Percentiles rank a stretch among this genome's conserved stretches.
Evolutionary conservation across 2,797 vertebrate genomes (phyloP).

Genomic region (Tolypeutes matacus): DNA sequence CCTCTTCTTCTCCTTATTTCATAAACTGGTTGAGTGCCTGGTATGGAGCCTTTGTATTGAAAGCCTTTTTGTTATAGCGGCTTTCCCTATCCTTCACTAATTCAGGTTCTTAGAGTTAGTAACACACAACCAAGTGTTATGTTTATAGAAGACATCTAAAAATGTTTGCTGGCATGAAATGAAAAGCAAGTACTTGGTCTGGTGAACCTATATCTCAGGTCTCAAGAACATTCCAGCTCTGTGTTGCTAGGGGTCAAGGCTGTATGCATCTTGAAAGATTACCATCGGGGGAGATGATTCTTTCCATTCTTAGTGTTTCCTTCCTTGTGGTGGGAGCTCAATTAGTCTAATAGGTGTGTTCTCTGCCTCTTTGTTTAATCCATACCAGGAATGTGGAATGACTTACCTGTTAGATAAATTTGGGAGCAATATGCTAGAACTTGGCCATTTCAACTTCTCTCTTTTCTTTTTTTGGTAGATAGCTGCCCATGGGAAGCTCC

Average conservation of each 20-base stretch:
- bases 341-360: not conserved
- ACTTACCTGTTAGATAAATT: not conserved
- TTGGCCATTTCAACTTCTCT: not conserved
- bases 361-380: not conserved
- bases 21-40: not conserved
- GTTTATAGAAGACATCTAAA: not conserved
- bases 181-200: not conserved
- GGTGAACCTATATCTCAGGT: not conserved
- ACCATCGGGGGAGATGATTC: not conserved
- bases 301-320: not conserved
- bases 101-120: not conserved
- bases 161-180: not conserved
- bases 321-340: not conserved
- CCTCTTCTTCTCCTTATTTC: not conserved
- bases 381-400: not conserved
- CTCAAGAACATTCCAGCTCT: not conserved
- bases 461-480: not conserved
- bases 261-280: not conserved
- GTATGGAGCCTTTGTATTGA: not conserved
- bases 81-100: not conserved
- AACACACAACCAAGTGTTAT: not conserved
- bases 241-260: not conserved
- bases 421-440: not conserved
- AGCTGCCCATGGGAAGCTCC: not conserved
- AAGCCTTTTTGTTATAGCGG: not conserved